Percentiles rank a stretch among this genome's conserved stretches.
Evolutionary conservation across 2,888 invertebrate species (phyloP).

Genomic region (Orchesella flavescens): DNA sequence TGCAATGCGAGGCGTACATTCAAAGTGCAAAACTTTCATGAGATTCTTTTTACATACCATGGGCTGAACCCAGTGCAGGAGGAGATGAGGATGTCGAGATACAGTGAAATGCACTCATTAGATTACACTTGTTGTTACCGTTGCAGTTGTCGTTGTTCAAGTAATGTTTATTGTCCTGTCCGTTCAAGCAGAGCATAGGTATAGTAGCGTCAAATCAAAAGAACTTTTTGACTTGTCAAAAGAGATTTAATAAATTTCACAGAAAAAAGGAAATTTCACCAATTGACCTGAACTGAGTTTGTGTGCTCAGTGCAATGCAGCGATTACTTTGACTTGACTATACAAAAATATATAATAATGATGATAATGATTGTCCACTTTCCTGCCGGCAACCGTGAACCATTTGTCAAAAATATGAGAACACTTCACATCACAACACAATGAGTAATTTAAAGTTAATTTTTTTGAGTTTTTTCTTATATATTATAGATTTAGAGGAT

Average conservation of each 20-base stretch:
- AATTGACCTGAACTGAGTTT: too few relatives aligned
- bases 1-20: too few relatives aligned
- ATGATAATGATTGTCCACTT: too few relatives aligned
- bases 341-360: too few relatives aligned
- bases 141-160: neutral
- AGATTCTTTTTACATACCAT: slow-evolving; percentile 21
- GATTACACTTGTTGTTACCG: slow-evolving; percentile 19
- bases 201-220: neutral
- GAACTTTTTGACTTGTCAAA: neutral
- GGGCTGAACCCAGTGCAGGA: slow-evolving; percentile 17
- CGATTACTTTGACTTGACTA: too few relatives aligned
- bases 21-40: neutral
- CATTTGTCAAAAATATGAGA: too few relatives aligned
- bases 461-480: too few relatives aligned
- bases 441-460: too few relatives aligned
- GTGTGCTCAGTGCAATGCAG: too few relatives aligned
- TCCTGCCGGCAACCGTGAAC: too few relatives aligned
- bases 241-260: neutral
- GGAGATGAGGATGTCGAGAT: neutral
- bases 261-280: neutral
- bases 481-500: too few relatives aligned
- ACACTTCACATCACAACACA: too few relatives aligned
- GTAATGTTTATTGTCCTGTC: slow-evolving; percentile 25
- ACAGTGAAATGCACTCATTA: slow-evolving; percentile 26
- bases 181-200: neutral